phyloP scores from a whole-genome alignment of 2,797 vertebrate species.

The Adrianichthys oophorus region DNA sequence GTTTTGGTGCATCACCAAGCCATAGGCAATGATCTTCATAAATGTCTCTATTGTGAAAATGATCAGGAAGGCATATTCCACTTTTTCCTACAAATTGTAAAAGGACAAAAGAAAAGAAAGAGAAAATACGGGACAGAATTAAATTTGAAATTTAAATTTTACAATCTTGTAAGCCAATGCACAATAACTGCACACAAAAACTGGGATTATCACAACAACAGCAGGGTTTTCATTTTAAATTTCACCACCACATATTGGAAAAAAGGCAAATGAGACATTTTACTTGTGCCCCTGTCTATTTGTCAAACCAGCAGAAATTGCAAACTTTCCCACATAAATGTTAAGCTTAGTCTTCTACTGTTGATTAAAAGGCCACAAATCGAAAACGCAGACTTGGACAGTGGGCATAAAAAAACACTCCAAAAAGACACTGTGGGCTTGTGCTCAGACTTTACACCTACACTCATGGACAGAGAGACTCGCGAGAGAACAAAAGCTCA shows the following conservation, averaged over 20 bases:
- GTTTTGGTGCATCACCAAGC: conserved; percentile 96
- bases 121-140: neutral
- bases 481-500: conserved; percentile 28
- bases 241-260: no score
- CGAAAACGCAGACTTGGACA: conserved; percentile 10
- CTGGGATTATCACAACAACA: neutral
- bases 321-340: no score
- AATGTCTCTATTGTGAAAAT: conserved; percentile 99
- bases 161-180: neutral
- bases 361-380: conserved; percentile 46
- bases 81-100: conserved; percentile 88
- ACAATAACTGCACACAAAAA: neutral
- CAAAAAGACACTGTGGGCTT: conserved; percentile 24
- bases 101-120: neutral
- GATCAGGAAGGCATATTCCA: conserved; percentile 99
- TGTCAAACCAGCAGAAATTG: no score
- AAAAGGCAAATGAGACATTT: no score
- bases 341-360: conserved; percentile 35
- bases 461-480: conserved; percentile 20
- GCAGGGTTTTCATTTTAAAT: no score
- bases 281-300: no score
- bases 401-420: conserved; percentile 8
- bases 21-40: conserved; percentile 99
- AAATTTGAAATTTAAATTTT: conserved; percentile 1
- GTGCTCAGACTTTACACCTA: conserved; percentile 41